Base-by-base conservation (phyloP, 1,140 invertebrate genomes). In the Bradysia coprophila region DNA sequence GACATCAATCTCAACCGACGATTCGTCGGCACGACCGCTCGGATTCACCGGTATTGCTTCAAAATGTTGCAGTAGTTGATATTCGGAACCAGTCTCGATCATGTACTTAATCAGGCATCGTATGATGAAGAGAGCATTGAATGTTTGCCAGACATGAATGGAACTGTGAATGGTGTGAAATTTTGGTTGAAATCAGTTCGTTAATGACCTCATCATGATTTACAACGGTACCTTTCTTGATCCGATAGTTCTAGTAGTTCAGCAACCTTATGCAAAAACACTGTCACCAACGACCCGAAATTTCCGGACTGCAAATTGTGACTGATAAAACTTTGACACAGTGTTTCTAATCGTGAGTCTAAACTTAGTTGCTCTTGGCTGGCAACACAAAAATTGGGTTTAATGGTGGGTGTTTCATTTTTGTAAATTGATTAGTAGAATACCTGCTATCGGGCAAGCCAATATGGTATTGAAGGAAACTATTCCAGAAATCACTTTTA, bases 401-500 rank as follows among this genome's bases (percentile, higher is more conserved):
- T 44, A 39, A 16, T 18, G 21, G 39, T 8, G 31, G 24, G 28
- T 32, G 3, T 38, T 38, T 43, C 21, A 21, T 3, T 38, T 21
- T 43, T 36, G 32, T 19, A 45, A 13, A 22, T 15, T n/a, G 28
- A 36, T 44, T 22, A 40, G 16, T 4, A 32, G 13, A 19, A 5
- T 70, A 88, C 73, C 73, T 74, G 43, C 75, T 78, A 31, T 68
- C 66, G 3, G 84, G 81, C 43, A 83, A 70, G 36, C 73, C 73
- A 47, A 95, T 81, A 50, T 91, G 87, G 50, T 92, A 97, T 1
- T 91, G 85, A 11, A 98, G 65, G 41, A 97, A 71, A 47, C 80
- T 76, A 57, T 89, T 89, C 93, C 93, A 98, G 60, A 91, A 95
- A 10, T 81, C 77, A 66, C 94, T 86, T 64, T 91, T 89, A 3